phyloP scores from a whole-genome alignment of 2,797 vertebrate genomes.

The Decapterus maruadsi region DNA sequence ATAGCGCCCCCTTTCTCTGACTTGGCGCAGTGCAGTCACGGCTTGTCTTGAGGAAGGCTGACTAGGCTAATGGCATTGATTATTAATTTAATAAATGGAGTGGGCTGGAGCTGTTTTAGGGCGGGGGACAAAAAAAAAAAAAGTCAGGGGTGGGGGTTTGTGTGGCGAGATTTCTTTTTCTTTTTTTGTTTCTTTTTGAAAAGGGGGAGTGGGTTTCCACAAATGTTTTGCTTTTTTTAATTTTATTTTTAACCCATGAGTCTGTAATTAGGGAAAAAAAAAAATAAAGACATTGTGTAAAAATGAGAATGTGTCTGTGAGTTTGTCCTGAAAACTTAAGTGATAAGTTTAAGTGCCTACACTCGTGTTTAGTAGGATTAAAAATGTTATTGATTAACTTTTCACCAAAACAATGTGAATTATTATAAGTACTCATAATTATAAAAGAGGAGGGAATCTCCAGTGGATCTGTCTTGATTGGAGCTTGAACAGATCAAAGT shows the following conservation, averaged over 20 bases:
- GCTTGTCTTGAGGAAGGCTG: slow-evolving; percentile 77
- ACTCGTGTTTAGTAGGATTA: too few relatives aligned
- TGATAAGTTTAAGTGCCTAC: too few relatives aligned
- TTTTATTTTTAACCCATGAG: slow-evolving; percentile 91
- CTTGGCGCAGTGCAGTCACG: slow-evolving; percentile 80
- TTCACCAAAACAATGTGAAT: too few relatives aligned
- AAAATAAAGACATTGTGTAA: slow-evolving; percentile 91
- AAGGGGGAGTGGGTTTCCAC: slow-evolving; percentile 77
- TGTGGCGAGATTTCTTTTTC: slow-evolving; percentile 69
- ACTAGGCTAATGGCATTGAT: slow-evolving; percentile 71
- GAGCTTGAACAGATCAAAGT: too few relatives aligned
- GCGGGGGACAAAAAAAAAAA: slow-evolving; percentile 21
- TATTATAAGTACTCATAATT: too few relatives aligned
- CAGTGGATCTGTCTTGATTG: too few relatives aligned
- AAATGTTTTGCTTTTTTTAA: slow-evolving; percentile 85
- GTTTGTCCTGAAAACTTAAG: too few relatives aligned
- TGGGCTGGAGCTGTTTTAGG: slow-evolving; percentile 79
- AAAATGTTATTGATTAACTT: too few relatives aligned
- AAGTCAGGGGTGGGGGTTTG: slow-evolving; percentile 71
- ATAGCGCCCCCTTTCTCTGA: slow-evolving; percentile 75
- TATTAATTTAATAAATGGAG: slow-evolving; percentile 78
- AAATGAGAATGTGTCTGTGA: slow-evolving; percentile 71
- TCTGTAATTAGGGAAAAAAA: slow-evolving; percentile 88
- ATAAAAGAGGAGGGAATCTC: too few relatives aligned
- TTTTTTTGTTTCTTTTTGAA: slow-evolving; percentile 36